A percentile compares a stretch with the other conserved stretches of the same genome.
Evolutionary conservation across 2,888 invertebrate genomes (phyloP).

Genomic region (Ferdinandea cuprea): DNA sequence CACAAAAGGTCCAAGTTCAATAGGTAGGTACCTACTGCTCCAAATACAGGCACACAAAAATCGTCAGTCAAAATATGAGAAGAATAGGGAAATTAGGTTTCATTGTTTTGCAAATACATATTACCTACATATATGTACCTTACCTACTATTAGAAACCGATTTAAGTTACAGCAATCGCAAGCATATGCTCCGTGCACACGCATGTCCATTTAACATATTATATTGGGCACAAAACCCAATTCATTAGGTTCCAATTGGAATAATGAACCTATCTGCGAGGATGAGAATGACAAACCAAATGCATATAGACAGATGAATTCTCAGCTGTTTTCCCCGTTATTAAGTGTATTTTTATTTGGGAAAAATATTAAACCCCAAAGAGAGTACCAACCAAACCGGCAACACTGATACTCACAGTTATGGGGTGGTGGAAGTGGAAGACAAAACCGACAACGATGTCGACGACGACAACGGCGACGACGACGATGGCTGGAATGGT

Average conservation of each 20-base stretch:
- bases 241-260: constrained; percentile 32
- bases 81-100: background rate
- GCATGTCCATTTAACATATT: constrained; percentile 24
- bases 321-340: constrained; percentile 45
- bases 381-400: no score
- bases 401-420: no score
- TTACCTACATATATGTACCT: no score
- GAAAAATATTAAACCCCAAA: background rate
- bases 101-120: constrained; percentile 22
- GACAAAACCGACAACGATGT: constrained; percentile 66
- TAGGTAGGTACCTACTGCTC: background rate
- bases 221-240: constrained; percentile 8
- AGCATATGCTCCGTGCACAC: constrained; percentile 32
- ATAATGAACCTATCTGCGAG: background rate
- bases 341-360: background rate
- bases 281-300: no score
- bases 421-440: no score
- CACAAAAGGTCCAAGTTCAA: constrained; percentile 8
- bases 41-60: background rate
- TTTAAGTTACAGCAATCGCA: background rate
- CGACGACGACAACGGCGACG: constrained; percentile 21
- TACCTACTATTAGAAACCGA: background rate
- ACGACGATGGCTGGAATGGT: constrained; percentile 4
- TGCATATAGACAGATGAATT: constrained; percentile 24
- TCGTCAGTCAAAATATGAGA: background rate